These are phyloP conservation scores for Ophion ventricosus DNA, from an alignment of 2,888 invertebrate genomes.

Conservation along the genomic window DNA sequence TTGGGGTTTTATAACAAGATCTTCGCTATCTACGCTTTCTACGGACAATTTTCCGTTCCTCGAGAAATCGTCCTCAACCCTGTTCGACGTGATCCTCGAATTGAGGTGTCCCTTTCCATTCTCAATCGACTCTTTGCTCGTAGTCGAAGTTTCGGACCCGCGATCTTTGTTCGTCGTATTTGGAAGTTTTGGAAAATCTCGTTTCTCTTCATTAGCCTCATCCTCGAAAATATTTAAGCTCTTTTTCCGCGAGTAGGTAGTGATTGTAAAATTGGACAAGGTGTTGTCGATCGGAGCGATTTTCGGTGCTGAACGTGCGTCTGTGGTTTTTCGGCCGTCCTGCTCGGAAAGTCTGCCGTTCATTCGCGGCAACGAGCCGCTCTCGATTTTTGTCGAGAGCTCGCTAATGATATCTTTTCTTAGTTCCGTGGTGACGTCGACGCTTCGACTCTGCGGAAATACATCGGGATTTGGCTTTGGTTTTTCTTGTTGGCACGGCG, in stretches of 20 bases:
- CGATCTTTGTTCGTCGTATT: conserved; percentile 67
- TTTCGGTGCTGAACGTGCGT: conserved; percentile 69
- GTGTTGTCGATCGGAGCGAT: conserved; percentile 79
- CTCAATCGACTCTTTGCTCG: conserved; percentile 59
- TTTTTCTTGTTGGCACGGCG: conserved; percentile 14
- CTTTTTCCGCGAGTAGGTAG: conserved; percentile 79
- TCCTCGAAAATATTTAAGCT: conserved; percentile 79
- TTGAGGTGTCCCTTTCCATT: conserved; percentile 18
- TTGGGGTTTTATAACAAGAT: conserved; percentile 29
- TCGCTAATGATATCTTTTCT: conserved; percentile 77
- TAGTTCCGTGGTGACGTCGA: conserved; percentile 62
- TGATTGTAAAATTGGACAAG: conserved; percentile 80
- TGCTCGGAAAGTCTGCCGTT: conserved; percentile 63
- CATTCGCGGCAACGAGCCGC: conserved; percentile 66
- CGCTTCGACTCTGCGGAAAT: conserved; percentile 46
- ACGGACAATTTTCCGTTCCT: conserved; percentile 7
- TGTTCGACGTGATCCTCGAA: conserved; percentile 26
- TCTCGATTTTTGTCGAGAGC: conserved; percentile 76
- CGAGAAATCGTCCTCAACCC: conserved; percentile 10
- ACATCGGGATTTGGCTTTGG: conserved; percentile 30
- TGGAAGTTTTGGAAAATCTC: conserved; percentile 24
- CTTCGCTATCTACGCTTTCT: conserved; percentile 35
- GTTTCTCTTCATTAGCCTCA: conserved; percentile 59
- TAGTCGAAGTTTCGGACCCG: conserved; percentile 65
- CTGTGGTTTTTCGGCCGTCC: conserved; percentile 32